Evolutionary conservation across 2,797 vertebrate genomes (phyloP), one percentile per base, ranked within the genome.

Genomic region (Carapus acus): DNA sequence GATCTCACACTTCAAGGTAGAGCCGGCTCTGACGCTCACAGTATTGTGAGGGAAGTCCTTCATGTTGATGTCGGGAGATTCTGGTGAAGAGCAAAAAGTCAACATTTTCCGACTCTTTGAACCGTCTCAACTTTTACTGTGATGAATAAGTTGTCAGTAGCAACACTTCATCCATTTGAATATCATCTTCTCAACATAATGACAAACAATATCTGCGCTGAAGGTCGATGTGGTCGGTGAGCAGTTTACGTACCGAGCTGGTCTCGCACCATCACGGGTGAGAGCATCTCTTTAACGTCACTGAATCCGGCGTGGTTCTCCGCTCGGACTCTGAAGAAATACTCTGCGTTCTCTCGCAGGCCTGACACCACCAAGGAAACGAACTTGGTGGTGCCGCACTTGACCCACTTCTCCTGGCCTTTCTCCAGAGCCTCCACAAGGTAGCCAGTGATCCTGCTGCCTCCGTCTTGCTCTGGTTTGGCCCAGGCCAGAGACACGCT

Each of bases 381-480:
- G 58, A 82, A 84, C 81, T 96, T 99, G 38, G 93, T 93, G 31
- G 90, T 73, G 0, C 91, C 93, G 87, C 93, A 97, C 68, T 90
- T 96, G 40, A 94, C 85, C 96, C 96, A 99, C 54, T 94, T 97
- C 78, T 97, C 91, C 61, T 98, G 92, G 74, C 91, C 96, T 74
- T 96, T 97, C 78, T 99, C 95, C 78, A 93, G 82, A 37, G 91
- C 88, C 81, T 99, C 96, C 43, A 98, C 52, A 4, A 95, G 62
- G 65, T 98, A 99, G 58, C 90, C 88, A 51, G 89, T 83, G 61
- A 99, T 86, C 85, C 91, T 93, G 80, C 96, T 99, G 65, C 96
- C 96, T 61, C 96, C 95, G 43, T 97, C 94, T 1, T 98, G 93
- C 70, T 98, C 95, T 69, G 96, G 94, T 84, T 96, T 99, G 67